Evolutionary conservation across 2,888 invertebrate species (phyloP), one percentile per base, ranked within the genome.

Genomic region (Tillus elongatus): DNA sequence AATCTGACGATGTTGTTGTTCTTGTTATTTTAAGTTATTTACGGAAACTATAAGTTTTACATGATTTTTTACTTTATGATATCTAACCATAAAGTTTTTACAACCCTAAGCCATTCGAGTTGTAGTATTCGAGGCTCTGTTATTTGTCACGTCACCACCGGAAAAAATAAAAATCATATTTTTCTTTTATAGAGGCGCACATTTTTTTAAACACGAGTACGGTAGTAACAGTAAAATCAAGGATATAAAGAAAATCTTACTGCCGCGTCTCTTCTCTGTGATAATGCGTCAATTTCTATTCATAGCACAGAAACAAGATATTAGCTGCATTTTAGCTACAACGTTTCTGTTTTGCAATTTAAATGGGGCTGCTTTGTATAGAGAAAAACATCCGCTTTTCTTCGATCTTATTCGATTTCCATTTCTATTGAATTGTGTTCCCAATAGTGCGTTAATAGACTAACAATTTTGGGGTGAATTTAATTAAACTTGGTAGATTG

Each of bases 231-330:
- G 12, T 29, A 10, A 29, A 11, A 9, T 6, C 36, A 33, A 37
- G 36, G 33, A 40, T 37, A 33, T 27, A 15, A 33, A 26, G 16
- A 15, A 4, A 15, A 19, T 16, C 14, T 33, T 19, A 4, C 13
- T 6, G n/a, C 36, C 14, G n/a, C n/a, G 13, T 31, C 13, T 15
- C 30, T n/a, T 19, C 24, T 6, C 24, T 31, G 40, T 33, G 34
- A 36, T 52, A 54, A 54, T 52, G 41, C 44, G 48, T 50, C 57
- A 53, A 57, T 57, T 57, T 57, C 55, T 57, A 58, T 58, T 58
- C 58, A 57, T 57, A 50, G 48, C 52, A 41, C 52, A 53, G 52
- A 53, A 54, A 54, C 53, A 53, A 50, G 52, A 57, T 54, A 56
- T 56, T 57, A 56, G 53, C 51, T 55, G 51, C 53, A 56, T 54